Evolutionary conservation across 2,113 vertebrate species (phyloP).

Genomic region (Prunella himalayana): DNA sequence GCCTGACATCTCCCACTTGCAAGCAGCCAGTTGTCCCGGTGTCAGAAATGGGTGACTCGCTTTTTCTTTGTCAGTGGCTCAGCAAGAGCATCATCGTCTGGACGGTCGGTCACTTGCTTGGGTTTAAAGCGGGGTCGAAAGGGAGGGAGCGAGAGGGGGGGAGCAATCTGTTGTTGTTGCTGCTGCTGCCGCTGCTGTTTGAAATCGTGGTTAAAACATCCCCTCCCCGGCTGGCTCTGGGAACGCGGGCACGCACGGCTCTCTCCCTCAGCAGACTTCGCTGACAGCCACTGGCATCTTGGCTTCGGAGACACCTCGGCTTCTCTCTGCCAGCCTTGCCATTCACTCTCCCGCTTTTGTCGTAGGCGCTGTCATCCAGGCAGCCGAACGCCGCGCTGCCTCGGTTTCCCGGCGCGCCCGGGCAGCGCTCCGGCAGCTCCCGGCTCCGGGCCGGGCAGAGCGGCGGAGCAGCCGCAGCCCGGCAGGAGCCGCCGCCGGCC

Average conservation of each 20-base stretch:
- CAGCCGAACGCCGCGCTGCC: background rate
- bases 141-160: background rate
- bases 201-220: background rate
- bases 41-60: background rate
- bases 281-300: conserved; percentile 7
- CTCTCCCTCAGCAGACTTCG: conserved; percentile 2
- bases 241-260: background rate
- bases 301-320: background rate
- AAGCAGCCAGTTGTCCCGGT: background rate
- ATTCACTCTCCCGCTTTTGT: background rate
- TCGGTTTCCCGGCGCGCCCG: background rate
- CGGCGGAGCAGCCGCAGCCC: background rate
- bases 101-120: background rate
- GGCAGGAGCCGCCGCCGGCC: background rate
- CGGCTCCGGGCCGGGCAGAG: background rate
- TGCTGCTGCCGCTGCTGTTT: background rate
- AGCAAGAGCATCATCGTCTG: background rate
- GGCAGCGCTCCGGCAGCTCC: background rate
- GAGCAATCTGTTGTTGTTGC: background rate
- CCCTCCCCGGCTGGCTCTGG: background rate
- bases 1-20: background rate
- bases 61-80: background rate
- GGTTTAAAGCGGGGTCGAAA: conserved; percentile 1
- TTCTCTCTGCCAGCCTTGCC: background rate
- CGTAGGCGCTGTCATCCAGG: background rate